These are phyloP conservation scores for Tursiops truncatus DNA, from an alignment of 2,113 vertebrate genomes.

Conservation along the genomic window DNA sequence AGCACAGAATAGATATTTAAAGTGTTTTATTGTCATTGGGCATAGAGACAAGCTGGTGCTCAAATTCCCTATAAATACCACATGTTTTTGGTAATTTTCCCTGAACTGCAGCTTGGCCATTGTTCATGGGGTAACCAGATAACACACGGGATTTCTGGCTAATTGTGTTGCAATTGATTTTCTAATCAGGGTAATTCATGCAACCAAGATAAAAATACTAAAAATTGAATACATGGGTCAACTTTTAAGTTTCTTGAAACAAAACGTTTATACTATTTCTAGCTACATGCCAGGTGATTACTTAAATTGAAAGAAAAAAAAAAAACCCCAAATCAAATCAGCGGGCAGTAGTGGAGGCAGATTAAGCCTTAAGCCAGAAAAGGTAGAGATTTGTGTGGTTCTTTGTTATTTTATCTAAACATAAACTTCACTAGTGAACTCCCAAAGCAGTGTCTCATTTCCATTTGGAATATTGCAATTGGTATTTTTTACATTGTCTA, in stretches of 20 bases:
- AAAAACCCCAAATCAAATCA: not conserved
- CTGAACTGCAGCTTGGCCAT: not conserved
- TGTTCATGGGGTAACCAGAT: conserved; percentile 7
- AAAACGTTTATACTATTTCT: not conserved
- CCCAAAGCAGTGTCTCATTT: conserved; percentile 31
- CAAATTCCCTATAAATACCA: not conserved
- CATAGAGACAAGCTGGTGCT: not conserved
- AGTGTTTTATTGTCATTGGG: not conserved
- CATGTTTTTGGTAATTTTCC: not conserved
- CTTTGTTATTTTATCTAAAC: conserved; percentile 47
- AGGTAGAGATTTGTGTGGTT: conserved; percentile 24
- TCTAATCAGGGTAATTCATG: conserved; percentile 30
- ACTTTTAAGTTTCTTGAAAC: conserved; percentile 41
- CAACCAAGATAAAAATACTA: conserved; percentile 29
- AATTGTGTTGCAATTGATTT: not conserved
- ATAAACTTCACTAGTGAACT: conserved; percentile 14
- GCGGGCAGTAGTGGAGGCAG: not conserved
- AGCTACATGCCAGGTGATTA: conserved; percentile 12
- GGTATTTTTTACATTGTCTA: conserved; percentile 70
- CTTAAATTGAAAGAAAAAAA: conserved; percentile 5
- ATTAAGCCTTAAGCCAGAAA: not conserved
- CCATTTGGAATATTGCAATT: conserved; percentile 50
- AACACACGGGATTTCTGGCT: not conserved
- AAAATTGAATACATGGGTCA: conserved; percentile 23
- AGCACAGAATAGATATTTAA: not conserved